Evolutionary conservation across 2,113 vertebrate genomes (phyloP).

Genomic region (Brachirus orientalis): DNA sequence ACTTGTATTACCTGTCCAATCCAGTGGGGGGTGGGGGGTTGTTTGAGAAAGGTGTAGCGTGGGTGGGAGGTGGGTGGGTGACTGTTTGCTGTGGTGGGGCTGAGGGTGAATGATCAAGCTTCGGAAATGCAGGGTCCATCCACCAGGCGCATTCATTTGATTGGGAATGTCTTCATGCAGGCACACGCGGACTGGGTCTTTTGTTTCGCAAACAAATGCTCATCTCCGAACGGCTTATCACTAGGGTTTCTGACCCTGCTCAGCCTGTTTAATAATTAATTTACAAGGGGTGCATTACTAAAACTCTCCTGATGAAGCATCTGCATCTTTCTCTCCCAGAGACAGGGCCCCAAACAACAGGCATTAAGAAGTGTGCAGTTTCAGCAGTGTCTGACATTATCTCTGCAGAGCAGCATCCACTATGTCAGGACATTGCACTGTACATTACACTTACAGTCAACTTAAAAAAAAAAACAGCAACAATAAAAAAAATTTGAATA

Average conservation of each 20-base stretch:
- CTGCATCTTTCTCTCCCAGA: slow-evolving; percentile 38
- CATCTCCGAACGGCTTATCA: slow-evolving; percentile 57
- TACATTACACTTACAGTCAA: no score
- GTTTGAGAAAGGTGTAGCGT: slow-evolving; percentile 9
- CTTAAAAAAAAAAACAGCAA: neutral
- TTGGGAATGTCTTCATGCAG: slow-evolving; percentile 17
- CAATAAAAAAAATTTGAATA: no score
- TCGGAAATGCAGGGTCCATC: slow-evolving; percentile 58
- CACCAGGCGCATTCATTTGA: slow-evolving; percentile 66
- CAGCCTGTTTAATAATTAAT: slow-evolving; percentile 78
- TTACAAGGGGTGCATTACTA: slow-evolving; percentile 65
- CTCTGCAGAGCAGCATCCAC: neutral
- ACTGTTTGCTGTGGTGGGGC: slow-evolving; percentile 11
- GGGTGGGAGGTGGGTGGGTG: neutral
- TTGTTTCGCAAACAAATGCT: slow-evolving; percentile 54
- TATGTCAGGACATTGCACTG: neutral
- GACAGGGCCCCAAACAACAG: slow-evolving; percentile 34
- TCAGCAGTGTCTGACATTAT: slow-evolving; percentile 14
- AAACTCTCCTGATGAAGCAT: slow-evolving; percentile 60
- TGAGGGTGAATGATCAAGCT: slow-evolving; percentile 36
- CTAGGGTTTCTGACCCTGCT: slow-evolving; percentile 51
- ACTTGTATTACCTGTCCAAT: slow-evolving; percentile 75
- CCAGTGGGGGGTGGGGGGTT: slow-evolving; percentile 1
- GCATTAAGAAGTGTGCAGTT: slow-evolving; percentile 28
- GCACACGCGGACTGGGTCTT: slow-evolving; percentile 35